Conservation (phyloP, 2,888 invertebrate genomes). For the Cylindroiulus punctatus region DNA sequence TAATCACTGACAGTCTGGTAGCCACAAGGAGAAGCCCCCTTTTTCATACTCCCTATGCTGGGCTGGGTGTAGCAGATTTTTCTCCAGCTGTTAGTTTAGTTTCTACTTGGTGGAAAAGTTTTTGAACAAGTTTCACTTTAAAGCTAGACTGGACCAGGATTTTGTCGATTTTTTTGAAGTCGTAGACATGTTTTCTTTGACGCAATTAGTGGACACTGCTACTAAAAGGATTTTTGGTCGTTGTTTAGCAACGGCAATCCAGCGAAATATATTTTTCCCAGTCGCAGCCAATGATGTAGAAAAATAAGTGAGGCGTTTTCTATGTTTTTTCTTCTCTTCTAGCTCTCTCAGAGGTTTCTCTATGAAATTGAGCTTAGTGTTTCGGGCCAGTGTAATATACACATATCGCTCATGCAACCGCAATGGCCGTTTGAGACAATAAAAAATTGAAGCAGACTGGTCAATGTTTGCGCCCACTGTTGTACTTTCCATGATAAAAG, state of each 20-base stretch:
- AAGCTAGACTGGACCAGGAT: too few species aligned
- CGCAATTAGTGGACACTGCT: constrained; percentile 36
- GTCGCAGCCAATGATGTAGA: constrained; percentile 44
- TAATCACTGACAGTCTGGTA: too few species aligned
- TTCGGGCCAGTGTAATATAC: constrained; percentile 24
- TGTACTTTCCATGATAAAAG: constrained; percentile 56
- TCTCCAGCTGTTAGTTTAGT: too few species aligned
- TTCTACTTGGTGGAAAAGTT: too few species aligned
- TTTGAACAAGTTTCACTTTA: too few species aligned
- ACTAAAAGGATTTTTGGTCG: constrained; percentile 39
- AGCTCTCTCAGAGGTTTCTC: neutral
- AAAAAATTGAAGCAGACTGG: constrained; percentile 50
- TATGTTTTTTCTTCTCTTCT: neutral
- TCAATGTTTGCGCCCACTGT: constrained; percentile 50
- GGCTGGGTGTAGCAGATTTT: too few species aligned
- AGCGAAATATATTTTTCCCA: constrained; percentile 33
- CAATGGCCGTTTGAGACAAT: constrained; percentile 48
- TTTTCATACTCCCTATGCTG: too few species aligned
- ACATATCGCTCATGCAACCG: constrained; percentile 45
- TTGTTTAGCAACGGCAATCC: constrained; percentile 24
- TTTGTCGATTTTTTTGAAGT: neutral
- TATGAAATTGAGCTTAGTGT: constrained; percentile 45
- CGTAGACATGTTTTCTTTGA: neutral
- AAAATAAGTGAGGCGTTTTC: constrained; percentile 49
- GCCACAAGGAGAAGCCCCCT: too few species aligned